Conservation (phyloP, 2,113 vertebrate species). For the Chaetorhynchus papuensis region DNA sequence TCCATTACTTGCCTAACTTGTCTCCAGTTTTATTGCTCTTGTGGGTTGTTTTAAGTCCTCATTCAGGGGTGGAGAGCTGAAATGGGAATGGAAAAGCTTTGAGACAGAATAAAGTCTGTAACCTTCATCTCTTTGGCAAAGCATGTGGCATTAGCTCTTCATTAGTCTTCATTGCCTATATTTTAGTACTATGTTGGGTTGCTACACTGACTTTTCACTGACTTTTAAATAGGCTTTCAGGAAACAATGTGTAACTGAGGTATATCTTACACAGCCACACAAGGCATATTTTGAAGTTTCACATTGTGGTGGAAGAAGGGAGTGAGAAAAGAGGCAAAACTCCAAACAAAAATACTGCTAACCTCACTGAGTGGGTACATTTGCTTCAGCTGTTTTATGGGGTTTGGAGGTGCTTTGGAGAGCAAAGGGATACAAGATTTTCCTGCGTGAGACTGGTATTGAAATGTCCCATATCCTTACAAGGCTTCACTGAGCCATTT, state of each 20-base stretch:
- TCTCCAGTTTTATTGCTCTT: not conserved
- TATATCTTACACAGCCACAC: not conserved
- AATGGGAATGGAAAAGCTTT: not conserved
- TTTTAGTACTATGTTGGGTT: not conserved
- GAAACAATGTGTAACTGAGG: not conserved
- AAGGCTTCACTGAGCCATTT: not conserved
- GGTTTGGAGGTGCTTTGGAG: not conserved
- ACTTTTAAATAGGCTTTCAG: not conserved
- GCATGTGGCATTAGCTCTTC: not conserved
- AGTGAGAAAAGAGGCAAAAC: not conserved
- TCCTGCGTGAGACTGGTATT: not conserved
- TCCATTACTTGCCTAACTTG: not conserved
- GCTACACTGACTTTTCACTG: not conserved
- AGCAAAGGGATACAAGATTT: not conserved
- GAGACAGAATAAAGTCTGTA: not conserved
- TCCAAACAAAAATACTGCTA: not conserved
- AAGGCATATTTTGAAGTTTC: not conserved
- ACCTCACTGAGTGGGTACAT: not conserved
- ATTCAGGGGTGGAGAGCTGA: not conserved
- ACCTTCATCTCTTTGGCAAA: not conserved
- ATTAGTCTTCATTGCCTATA: not conserved
- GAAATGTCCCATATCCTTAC: not conserved
- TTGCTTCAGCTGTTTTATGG: rapidly evolving
- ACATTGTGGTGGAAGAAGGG: not conserved
- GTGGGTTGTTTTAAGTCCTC: not conserved